Base-by-base conservation (phyloP, 2,113 vertebrate genomes). In the Rallus limicola region DNA sequence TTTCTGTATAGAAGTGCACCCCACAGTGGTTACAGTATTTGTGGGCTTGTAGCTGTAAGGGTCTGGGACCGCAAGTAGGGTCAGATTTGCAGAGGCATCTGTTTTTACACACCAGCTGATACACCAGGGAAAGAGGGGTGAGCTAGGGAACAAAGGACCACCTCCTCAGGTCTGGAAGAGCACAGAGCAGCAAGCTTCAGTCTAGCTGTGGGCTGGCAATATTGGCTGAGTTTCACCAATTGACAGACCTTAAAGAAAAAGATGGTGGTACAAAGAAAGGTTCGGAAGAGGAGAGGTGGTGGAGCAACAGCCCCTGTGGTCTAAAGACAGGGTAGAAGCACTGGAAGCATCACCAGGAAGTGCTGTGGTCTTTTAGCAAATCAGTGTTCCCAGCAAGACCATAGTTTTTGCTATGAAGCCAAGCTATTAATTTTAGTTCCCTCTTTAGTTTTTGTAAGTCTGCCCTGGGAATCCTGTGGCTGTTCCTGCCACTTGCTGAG, bases 11-110 rank as follows among this genome's bases (percentile, higher is more conserved):
- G 92, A 26, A 79, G 52, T 75, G 44, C 44, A 83, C 19, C 17
- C 11, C 5, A 0, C 15, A 64, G 70, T 0, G 0, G 34, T 5
- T 44, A 48, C 25, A 12, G 78, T 10, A 3, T 48, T 40, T 24
- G 42, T 1, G 36, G 55, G 56, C 44, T 19, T 46, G 82, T 14
- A 86, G 59, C 33, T 0, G 0, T 21, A 6, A 46, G 48, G 31
- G 31, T 38, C 34, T 33, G 69, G 40, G 16, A 67, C 29, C 7
- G 40, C 0, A 0, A 68, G 60, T 1, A 40, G 29, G 71, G 50
- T 53, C 11, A 33, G 19, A 6, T 15, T 71, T 71, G 81, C 26
- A 15, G 74, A 59, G 18, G 10, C 10, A 20, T 4, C 13, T 12
- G 56, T 31, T 79, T 23, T 21, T 26, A 6, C 24, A 3, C 0